Percentiles rank a stretch among this genome's conserved stretches.
Conservation (phyloP, 2,797 vertebrate genomes). For the Acipenser ruthenus region DNA sequence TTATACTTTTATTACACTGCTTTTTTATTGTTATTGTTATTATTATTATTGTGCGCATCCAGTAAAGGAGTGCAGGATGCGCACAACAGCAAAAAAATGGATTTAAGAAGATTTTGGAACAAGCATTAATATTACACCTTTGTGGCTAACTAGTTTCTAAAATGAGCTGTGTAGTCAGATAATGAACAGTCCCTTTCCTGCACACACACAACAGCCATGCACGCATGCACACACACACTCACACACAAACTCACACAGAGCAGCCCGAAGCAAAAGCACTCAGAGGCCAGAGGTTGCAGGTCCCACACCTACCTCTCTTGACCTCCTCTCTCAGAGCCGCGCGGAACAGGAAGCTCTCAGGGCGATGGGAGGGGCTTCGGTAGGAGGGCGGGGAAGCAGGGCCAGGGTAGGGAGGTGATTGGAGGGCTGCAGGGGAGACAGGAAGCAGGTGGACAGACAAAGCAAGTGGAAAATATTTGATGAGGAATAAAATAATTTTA, state of each 20-base stretch:
- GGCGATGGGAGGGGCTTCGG: slow-evolving; percentile 62
- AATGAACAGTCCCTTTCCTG: neutral
- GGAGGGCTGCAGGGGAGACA: slow-evolving; percentile 41
- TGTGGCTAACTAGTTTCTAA: too few species aligned
- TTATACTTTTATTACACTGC: too few species aligned
- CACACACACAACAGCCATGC: neutral
- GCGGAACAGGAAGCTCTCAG: slow-evolving; percentile 87
- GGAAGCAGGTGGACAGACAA: slow-evolving; percentile 1
- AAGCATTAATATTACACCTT: too few species aligned
- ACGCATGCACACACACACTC: neutral
- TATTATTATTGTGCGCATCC: too few species aligned
- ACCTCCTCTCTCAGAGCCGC: slow-evolving; percentile 72
- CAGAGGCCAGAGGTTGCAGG: neutral
- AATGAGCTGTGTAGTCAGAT: too few species aligned
- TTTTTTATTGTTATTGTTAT: too few species aligned
- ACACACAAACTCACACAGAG: neutral
- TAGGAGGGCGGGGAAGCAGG: slow-evolving; percentile 54
- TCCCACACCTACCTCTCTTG: slow-evolving; percentile 68
- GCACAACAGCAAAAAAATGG: too few species aligned
- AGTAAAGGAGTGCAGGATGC: too few species aligned
- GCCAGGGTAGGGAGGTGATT: slow-evolving; percentile 65
- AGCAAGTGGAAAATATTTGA: neutral
- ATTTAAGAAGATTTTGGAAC: too few species aligned
- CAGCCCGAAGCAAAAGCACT: neutral
- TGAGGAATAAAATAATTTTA: slow-evolving; percentile 4